Evolutionary conservation across 2,888 invertebrate genomes (phyloP).

Genomic region (Calameuta idolon): DNA sequence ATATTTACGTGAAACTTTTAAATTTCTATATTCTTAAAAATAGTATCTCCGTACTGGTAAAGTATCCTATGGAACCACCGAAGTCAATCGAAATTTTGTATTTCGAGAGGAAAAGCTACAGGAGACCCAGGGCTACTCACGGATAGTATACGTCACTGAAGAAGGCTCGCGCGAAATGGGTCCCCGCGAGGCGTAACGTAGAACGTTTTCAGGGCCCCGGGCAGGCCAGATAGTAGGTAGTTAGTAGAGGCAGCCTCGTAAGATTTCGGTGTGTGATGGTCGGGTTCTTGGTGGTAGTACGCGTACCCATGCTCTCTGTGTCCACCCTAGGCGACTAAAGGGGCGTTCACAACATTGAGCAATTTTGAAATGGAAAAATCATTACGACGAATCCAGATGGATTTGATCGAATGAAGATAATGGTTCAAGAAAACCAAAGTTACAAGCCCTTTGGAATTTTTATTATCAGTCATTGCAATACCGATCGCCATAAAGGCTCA

Average conservation of each 20-base stretch:
- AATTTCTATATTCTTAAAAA: neutral
- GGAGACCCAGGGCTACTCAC: neutral
- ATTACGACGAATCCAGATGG: neutral
- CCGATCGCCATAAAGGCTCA: neutral
- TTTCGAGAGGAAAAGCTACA: neutral
- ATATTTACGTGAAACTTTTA: neutral
- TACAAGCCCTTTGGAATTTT: neutral
- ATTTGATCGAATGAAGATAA: neutral
- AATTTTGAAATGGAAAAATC: neutral
- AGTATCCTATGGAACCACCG: neutral
- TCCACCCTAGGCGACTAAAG: conserved; percentile 15
- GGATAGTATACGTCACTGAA: conserved; percentile 34
- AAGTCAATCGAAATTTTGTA: neutral
- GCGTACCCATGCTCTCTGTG: neutral
- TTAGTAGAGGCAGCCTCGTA: conserved; percentile 60
- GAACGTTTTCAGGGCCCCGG: conserved; percentile 63
- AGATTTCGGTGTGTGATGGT: conserved; percentile 58
- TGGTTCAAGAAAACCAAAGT: neutral
- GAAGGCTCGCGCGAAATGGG: conserved; percentile 59
- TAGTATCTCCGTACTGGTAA: neutral
- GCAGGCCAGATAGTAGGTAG: conserved; percentile 61
- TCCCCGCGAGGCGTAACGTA: conserved; percentile 63
- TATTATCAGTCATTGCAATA: neutral
- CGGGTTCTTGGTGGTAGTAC: conserved; percentile 28
- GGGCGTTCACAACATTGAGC: conserved; percentile 25